These are phyloP conservation scores for Heliconius melpomene DNA, from an alignment of 1,140 invertebrate genomes.

Conservation along the genomic window DNA sequence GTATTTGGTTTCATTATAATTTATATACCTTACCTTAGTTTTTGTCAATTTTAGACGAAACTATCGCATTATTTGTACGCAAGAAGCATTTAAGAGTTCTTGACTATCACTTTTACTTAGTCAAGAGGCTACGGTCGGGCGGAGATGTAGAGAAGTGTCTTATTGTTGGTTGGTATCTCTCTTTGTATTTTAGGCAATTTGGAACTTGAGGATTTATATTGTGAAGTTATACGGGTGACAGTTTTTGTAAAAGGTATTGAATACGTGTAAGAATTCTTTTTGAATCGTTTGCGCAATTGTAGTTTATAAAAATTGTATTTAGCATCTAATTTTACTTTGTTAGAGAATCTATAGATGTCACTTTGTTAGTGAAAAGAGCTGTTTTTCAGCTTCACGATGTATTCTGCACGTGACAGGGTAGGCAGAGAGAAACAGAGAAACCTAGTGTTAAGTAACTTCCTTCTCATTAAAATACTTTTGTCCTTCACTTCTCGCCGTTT, in stretches of 20 bases:
- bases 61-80: neutral
- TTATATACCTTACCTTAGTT: neutral
- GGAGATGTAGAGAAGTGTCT: constrained; percentile 45
- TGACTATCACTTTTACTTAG: constrained; percentile 40
- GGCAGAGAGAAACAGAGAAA: too few species aligned
- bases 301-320: too few species aligned
- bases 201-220: constrained; percentile 19
- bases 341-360: too few species aligned
- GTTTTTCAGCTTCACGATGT: too few species aligned
- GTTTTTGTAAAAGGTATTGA: constrained; percentile 5
- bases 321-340: too few species aligned
- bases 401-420: too few species aligned
- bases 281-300: neutral
- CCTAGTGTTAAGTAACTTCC: too few species aligned
- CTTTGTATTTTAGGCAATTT: constrained; percentile 35
- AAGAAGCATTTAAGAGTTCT: neutral
- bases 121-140: constrained; percentile 43
- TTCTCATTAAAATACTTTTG: too few species aligned
- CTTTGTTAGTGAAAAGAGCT: too few species aligned
- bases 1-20: constrained; percentile 10
- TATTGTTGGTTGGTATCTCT: constrained; percentile 32
- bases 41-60: neutral
- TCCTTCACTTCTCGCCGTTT: too few species aligned
- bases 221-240: constrained; percentile 30
- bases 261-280: neutral